These are phyloP conservation scores for Isaurus tuberculatus DNA, from an alignment of 92 coral and sea anemone species.

Conservation along the genomic window DNA sequence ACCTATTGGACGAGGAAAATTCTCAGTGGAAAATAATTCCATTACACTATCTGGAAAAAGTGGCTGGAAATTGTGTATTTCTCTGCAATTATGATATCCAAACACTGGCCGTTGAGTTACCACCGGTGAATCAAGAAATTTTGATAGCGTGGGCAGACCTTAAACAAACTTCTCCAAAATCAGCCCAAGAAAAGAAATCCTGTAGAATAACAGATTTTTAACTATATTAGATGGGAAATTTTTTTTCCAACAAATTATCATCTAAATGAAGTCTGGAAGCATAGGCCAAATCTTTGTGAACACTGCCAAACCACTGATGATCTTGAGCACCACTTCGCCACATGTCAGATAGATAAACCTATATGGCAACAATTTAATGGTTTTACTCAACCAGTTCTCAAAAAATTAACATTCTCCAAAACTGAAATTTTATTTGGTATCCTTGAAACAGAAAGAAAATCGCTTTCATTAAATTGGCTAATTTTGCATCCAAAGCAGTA, in stretches of 20 bases:
- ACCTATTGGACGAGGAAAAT: background rate
- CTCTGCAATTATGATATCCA: constrained; percentile 5
- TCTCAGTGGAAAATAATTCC: constrained; percentile 13
- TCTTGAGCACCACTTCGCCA: too few species aligned
- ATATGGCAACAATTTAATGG: too few species aligned
- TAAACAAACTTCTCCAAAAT: constrained; percentile 16
- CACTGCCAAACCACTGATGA: too few species aligned
- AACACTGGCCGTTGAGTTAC: background rate
- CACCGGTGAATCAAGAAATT: background rate
- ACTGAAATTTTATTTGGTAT: too few species aligned
- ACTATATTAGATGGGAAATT: constrained; percentile 9
- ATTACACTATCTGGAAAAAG: constrained; percentile 17
- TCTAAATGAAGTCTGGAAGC: background rate
- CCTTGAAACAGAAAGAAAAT: too few species aligned
- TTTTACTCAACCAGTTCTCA: too few species aligned
- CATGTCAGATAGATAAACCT: too few species aligned
- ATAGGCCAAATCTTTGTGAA: too few species aligned
- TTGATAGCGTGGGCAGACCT: constrained; percentile 16
- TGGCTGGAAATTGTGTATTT: background rate
- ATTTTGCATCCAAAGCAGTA: too few species aligned
- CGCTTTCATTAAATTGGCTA: too few species aligned
- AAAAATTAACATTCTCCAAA: too few species aligned
- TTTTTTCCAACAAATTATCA: background rate
- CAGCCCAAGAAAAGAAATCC: constrained; percentile 11
- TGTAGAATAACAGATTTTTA: constrained; percentile 15